These are phyloP conservation scores for Eudasyphora cyanicolor DNA, from an alignment of 2,888 invertebrate genomes.

Conservation along the genomic window DNA sequence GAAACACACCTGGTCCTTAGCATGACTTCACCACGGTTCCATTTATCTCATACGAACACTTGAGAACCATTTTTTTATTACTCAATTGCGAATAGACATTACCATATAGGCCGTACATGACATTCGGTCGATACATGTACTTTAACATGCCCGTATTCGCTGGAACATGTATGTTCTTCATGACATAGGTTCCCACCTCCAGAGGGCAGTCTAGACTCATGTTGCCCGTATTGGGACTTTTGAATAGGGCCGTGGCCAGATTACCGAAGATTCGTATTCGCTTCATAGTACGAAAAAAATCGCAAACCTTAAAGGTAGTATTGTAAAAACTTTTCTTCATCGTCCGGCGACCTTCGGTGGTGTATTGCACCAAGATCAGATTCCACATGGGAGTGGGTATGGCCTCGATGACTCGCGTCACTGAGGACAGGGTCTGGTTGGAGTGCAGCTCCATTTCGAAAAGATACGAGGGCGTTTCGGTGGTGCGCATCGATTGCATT, in stretches of 20 bases:
- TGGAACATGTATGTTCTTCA: constrained; percentile 72
- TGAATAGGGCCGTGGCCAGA: constrained; percentile 68
- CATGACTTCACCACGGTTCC: constrained; percentile 72
- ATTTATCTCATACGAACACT: constrained; percentile 72
- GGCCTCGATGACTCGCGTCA: constrained; percentile 69
- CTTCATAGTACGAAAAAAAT: constrained; percentile 71
- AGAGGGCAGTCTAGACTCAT: constrained; percentile 74
- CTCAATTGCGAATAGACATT: constrained; percentile 67
- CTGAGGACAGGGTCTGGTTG: constrained; percentile 72
- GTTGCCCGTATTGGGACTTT: constrained; percentile 70
- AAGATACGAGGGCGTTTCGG: constrained; percentile 70
- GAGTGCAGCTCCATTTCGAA: constrained; percentile 66
- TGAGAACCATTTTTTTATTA: constrained; percentile 65
- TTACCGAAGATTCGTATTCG: constrained; percentile 71
- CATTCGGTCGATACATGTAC: constrained; percentile 73
- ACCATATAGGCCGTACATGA: constrained; percentile 70
- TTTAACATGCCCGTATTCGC: constrained; percentile 71
- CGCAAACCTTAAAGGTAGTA: constrained; percentile 70
- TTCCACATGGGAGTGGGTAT: constrained; percentile 71
- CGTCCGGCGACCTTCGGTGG: constrained; percentile 49
- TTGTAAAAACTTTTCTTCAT: constrained; percentile 70
- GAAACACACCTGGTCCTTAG: constrained; percentile 55
- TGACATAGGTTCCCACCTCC: constrained; percentile 69
- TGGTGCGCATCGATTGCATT: constrained; percentile 60
- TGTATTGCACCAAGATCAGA: constrained; percentile 69